Base-by-base conservation (phyloP, 2,888 invertebrate species). In the Cheilosia variabilis region DNA sequence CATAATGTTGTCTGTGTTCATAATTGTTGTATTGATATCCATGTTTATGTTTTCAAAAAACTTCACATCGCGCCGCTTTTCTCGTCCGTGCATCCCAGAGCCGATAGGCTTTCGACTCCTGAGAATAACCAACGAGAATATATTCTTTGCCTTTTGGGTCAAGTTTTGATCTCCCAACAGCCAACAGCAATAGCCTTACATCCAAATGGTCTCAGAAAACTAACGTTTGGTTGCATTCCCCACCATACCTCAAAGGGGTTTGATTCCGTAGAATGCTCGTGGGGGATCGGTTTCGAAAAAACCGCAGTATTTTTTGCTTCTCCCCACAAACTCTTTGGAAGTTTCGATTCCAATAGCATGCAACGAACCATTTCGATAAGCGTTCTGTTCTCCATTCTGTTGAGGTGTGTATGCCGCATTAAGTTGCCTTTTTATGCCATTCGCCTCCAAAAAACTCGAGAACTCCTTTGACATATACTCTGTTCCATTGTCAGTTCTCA, bases 401-500 rank as follows among this genome's bases (percentile, higher is more conserved):
- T 62, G 65, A 34, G 43, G 41, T n/a, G 41, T 55, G 19, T 53
- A 55, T n/a, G 55, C 68, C 15, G 50, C 15, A 41, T 27, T 55
- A 1, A 68, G 43, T 37, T 53, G 52, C 3, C 66, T n/a, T 47
- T 43, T 41, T 15, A 71, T 19, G 13, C 57, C 31, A 27, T 58
- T 45, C 17, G 34, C 50, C 3, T 58, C 58, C 5, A 71, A 22
- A 58, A 71, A 57, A 15, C 37, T 43, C 0, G 55, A 19, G 34
- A 57, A 50, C 6, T 55, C 34, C 7, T 55, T 57, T 17, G 43
- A 55, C 53, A 53, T 69, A 34, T 71, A 71, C 15, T 71, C 37
- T 15, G 69, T 69, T 17, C 69, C 57, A n/a, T 71, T 71, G 10
- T 71, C 71, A n/a, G 58, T 55, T 22, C 43, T 27, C 19, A 71